Percentiles rank a stretch among this genome's conserved stretches.
Evolutionary conservation across 2,888 invertebrate genomes (phyloP).

Genomic region (Drosophila nr. perissopoda): DNA sequence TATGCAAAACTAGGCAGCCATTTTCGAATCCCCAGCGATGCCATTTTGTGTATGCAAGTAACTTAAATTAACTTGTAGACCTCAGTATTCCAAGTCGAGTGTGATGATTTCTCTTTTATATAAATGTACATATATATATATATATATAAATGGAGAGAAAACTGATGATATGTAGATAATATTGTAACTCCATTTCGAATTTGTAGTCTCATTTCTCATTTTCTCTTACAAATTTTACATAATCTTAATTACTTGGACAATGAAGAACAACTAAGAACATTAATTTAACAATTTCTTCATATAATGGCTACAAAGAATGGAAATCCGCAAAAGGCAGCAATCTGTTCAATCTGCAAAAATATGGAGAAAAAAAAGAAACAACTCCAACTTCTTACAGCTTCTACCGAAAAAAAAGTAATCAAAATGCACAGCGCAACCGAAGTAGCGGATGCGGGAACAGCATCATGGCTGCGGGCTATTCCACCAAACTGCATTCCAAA

Average conservation of each 20-base stretch:
- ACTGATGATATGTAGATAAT: neutral
- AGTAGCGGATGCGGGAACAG: conserved; percentile 60
- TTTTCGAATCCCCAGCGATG: conserved; percentile 24
- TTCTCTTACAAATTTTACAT: neutral
- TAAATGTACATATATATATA: neutral
- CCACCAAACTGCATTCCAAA: conserved; percentile 77
- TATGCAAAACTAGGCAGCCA: conserved; percentile 66
- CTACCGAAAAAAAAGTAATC: conserved; percentile 64
- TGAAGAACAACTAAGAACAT: neutral
- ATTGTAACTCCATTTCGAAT: neutral
- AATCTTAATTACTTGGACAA: neutral
- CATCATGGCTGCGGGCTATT: conserved; percentile 59
- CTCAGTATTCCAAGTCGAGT: neutral
- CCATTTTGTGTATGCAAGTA: conserved; percentile 22
- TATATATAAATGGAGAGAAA: neutral
- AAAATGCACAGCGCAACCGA: conserved; percentile 62
- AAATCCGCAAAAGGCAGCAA: conserved; percentile 9
- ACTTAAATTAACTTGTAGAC: neutral
- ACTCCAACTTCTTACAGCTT: conserved; percentile 32
- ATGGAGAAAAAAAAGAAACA: neutral
- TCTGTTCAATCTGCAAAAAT: conserved; percentile 20
- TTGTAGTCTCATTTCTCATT: neutral
- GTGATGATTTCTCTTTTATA: neutral
- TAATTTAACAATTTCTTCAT: conserved; percentile 1
- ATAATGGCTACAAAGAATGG: neutral